These are phyloP conservation scores for Bursaphelenchus okinawaensis DNA, from an alignment of 2,888 invertebrate genomes.

Conservation along the genomic window DNA sequence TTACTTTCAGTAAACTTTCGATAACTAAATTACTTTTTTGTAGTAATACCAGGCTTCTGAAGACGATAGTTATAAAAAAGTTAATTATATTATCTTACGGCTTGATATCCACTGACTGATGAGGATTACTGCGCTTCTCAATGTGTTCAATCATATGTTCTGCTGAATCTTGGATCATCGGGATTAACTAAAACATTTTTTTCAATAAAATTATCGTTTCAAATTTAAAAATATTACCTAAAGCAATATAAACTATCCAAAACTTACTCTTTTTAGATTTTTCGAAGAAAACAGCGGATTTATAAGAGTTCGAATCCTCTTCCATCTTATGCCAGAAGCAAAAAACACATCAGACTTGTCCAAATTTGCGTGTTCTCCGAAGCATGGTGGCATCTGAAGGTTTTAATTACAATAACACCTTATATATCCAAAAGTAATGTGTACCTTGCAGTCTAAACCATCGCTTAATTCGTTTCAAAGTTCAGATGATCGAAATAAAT, in stretches of 20 bases:
- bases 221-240: too few relatives aligned
- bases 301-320: slow-evolving; percentile 61
- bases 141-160: background rate
- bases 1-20: background rate
- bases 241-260: background rate
- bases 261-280: slow-evolving; percentile 61
- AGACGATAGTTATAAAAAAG: background rate
- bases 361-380: slow-evolving; percentile 39
- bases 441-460: background rate
- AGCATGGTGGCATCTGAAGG: background rate
- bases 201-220: too few relatives aligned
- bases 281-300: slow-evolving; percentile 62
- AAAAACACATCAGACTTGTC: slow-evolving; percentile 57
- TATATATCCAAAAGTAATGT: background rate
- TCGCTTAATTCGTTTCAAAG: background rate
- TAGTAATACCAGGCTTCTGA: too few relatives aligned
- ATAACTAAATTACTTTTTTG: too few relatives aligned
- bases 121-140: background rate
- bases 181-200: background rate
- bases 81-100: background rate
- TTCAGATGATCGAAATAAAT: background rate
- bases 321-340: slow-evolving; percentile 62
- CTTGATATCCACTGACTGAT: background rate
- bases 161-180: background rate
- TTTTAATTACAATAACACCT: too few relatives aligned